Conservation (phyloP, 2,113 vertebrate species). For the Oxygymnocypris stewartii region DNA sequence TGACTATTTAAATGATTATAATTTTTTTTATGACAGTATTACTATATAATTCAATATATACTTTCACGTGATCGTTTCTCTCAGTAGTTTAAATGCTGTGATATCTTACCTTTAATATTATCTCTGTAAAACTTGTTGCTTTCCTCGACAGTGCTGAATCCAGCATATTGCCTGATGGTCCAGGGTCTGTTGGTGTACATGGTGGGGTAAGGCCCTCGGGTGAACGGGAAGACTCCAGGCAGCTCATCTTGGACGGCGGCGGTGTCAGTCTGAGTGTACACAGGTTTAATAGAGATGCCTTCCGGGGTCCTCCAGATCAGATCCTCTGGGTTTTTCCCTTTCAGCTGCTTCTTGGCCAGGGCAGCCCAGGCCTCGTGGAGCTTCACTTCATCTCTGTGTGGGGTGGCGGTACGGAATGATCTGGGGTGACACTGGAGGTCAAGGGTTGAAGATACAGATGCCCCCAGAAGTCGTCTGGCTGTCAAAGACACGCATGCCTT, state of each 20-base stretch:
- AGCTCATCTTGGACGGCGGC: slow-evolving; percentile 80
- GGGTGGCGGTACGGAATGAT: slow-evolving; percentile 59
- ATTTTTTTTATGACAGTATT: too few relatives aligned
- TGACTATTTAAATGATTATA: too few relatives aligned
- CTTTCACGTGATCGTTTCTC: neutral
- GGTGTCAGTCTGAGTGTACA: slow-evolving; percentile 87
- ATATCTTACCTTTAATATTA: slow-evolving; percentile 90
- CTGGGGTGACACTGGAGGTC: neutral
- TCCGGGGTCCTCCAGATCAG: slow-evolving; percentile 93
- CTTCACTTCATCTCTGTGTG: slow-evolving; percentile 62
- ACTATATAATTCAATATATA: neutral
- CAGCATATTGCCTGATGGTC: slow-evolving; percentile 98
- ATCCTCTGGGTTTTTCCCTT: slow-evolving; percentile 93
- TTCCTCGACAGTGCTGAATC: slow-evolving; percentile 98
- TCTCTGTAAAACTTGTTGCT: slow-evolving; percentile 98
- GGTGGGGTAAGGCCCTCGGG: slow-evolving; percentile 94
- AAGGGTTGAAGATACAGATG: slow-evolving; percentile 39
- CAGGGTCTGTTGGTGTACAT: slow-evolving; percentile 97
- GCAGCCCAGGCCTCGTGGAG: slow-evolving; percentile 85
- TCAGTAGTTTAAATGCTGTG: neutral
- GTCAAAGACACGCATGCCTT: slow-evolving; percentile 66
- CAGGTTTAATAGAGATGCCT: slow-evolving; percentile 89
- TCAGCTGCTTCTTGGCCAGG: slow-evolving; percentile 93
- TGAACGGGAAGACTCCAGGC: slow-evolving; percentile 91
- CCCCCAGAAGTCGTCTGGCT: slow-evolving; percentile 59